phyloP scores from a whole-genome alignment of 2,113 vertebrate species.

The Nycticorax nycticorax region DNA sequence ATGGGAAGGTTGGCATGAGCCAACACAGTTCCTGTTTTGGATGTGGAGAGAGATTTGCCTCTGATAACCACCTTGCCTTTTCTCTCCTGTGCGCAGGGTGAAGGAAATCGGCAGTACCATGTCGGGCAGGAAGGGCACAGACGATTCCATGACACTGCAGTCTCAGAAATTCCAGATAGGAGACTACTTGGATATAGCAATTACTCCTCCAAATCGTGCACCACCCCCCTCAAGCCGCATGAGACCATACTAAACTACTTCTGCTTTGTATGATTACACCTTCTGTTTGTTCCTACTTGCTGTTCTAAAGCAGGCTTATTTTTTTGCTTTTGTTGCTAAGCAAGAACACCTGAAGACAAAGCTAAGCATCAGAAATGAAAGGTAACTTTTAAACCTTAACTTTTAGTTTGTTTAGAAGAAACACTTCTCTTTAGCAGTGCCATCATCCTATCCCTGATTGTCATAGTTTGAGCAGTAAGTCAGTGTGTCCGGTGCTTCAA shows the following conservation, averaged over 20 bases:
- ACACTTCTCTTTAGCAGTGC: neutral
- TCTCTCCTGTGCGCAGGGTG: slow-evolving; percentile 76
- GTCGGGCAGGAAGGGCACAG: slow-evolving; percentile 92
- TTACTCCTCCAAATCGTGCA: slow-evolving; percentile 92
- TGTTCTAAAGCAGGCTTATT: slow-evolving; percentile 66
- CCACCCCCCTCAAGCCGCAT: slow-evolving; percentile 88
- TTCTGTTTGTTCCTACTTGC: slow-evolving; percentile 23
- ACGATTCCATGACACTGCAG: slow-evolving; percentile 96
- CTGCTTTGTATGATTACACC: neutral
- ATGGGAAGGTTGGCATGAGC: accelerated
- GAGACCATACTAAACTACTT: slow-evolving; percentile 85
- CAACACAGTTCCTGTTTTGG: accelerated
- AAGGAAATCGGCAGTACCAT: slow-evolving; percentile 96
- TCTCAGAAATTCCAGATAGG: slow-evolving; percentile 98
- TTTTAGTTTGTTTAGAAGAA: slow-evolving; percentile 52
- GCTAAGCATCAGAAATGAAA: slow-evolving; percentile 41
- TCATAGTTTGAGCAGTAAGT: neutral
- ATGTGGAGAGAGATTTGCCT: neutral
- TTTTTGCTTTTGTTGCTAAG: slow-evolving; percentile 56
- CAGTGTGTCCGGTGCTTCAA: slow-evolving; percentile 19
- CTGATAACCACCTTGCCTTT: neutral
- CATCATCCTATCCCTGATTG: neutral
- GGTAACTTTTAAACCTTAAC: slow-evolving; percentile 12
- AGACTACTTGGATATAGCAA: slow-evolving; percentile 96
- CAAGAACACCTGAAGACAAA: neutral